These are phyloP conservation scores for Cryptoblepharus egeriae DNA, from an alignment of 2,797 vertebrate species.

Conservation along the genomic window DNA sequence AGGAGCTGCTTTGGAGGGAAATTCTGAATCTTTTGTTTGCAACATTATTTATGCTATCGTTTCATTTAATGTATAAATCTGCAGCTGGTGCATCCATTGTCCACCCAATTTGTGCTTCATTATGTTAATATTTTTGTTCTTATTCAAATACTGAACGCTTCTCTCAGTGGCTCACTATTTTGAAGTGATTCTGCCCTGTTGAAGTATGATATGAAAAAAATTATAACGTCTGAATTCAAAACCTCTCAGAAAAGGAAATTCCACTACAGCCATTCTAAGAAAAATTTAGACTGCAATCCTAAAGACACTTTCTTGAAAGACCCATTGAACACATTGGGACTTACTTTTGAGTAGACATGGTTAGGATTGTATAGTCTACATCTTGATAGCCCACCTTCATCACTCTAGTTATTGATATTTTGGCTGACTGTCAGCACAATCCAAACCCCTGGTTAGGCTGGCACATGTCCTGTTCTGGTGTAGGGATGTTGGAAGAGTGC, in stretches of 20 bases:
- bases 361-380: too few relatives aligned
- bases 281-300: too few relatives aligned
- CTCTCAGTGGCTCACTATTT: not conserved
- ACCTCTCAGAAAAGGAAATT: accelerated
- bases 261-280: too few relatives aligned
- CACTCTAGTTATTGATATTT: too few relatives aligned
- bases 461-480: too few relatives aligned
- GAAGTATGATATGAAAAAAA: not conserved
- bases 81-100: not conserved
- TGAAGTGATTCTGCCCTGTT: not conserved
- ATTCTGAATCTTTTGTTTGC: not conserved
- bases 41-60: not conserved
- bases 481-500: too few relatives aligned
- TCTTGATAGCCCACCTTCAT: not conserved
- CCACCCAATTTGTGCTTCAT: not conserved
- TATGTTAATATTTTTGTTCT: not conserved
- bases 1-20: not conserved
- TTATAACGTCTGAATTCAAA: not conserved
- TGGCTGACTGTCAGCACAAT: too few relatives aligned
- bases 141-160: not conserved
- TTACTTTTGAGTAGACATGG: too few relatives aligned
- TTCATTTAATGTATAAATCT: not conserved
- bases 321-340: too few relatives aligned
- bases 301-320: too few relatives aligned
- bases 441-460: too few relatives aligned